phyloP scores from a whole-genome alignment of 2,888 invertebrate genomes.

The Cepaea hortensis region DNA sequence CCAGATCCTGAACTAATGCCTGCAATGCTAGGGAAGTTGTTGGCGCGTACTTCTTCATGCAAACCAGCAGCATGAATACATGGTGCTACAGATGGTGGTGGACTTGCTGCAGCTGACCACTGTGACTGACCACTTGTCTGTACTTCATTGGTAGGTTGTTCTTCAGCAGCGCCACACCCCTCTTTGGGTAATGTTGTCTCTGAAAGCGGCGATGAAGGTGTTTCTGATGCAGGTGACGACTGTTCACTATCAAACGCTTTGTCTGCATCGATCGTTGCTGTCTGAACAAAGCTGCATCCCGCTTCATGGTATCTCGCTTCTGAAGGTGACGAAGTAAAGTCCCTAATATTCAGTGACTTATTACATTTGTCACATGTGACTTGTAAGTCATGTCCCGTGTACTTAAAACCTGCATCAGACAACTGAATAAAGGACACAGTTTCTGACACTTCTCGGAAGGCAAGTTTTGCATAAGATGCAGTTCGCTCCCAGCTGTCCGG shows the following conservation, averaged over 20 bases:
- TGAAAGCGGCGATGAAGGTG: too few species aligned
- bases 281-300: background rate
- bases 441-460: background rate
- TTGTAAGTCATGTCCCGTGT: background rate
- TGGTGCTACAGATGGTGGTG: too few species aligned
- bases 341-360: background rate
- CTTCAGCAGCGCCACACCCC: too few species aligned
- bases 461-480: background rate
- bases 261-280: background rate
- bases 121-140: too few species aligned
- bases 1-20: background rate
- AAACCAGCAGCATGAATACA: too few species aligned
- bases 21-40: too few species aligned
- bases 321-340: background rate
- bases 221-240: background rate
- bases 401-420: conserved; percentile 23
- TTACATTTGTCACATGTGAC: background rate
- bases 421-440: background rate
- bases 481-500: background rate
- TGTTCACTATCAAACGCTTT: too few species aligned
- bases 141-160: too few species aligned
- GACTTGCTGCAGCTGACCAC: too few species aligned
- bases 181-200: too few species aligned
- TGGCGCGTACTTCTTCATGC: too few species aligned
- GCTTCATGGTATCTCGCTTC: background rate